Evolutionary conservation across 2,888 invertebrate genomes (phyloP), one percentile per base, ranked within the genome.

Genomic region (Philonicus albiceps): DNA sequence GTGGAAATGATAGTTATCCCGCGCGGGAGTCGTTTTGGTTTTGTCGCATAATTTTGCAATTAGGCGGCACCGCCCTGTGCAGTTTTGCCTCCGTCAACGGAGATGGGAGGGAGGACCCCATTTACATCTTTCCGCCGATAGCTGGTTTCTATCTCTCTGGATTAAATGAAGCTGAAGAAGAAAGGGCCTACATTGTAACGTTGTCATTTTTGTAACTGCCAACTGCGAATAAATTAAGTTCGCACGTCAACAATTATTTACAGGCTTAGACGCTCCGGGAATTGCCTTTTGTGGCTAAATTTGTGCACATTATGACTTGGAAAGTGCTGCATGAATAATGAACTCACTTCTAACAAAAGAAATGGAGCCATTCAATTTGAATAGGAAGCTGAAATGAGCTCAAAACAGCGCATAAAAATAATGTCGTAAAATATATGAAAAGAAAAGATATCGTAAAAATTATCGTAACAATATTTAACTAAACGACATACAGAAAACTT

Each of bases 1-100:
- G 30, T 78, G 78, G 49, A 49, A 78, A 78, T 78, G 78, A 49
- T 78, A 78, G 49, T 78, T 78, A 64, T 64, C 64, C 64, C 64
- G 22, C 27, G n/a, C 64, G 64, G 64, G 64, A 64, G 64, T 64
- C 64, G 27, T 64, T 64, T 64, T 64, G 76, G 76, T 34, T 40
- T 76, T 76, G 40, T 76, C 22, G 76, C 76, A 76, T 76, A 76
- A 76, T 76, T 76, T 76, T 76, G 76, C 34, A 40, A 22, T 74
- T 76, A 37, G 64, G 27, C 64, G 64, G 64, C 11, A 22, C 27
- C 22, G 64, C 64, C 64, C 64, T 27, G 27, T 64, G 64, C 64
- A 64, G 27, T 64, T 64, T 64, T n/a, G 19, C n/a, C n/a, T 19
- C 53, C 5, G 19, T 19, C n/a, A 7, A 16, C n/a, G 3, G 16